Evolutionary conservation across 2,113 vertebrate species (phyloP), one percentile per base, ranked within the genome.

Genomic region (Caretta caretta): DNA sequence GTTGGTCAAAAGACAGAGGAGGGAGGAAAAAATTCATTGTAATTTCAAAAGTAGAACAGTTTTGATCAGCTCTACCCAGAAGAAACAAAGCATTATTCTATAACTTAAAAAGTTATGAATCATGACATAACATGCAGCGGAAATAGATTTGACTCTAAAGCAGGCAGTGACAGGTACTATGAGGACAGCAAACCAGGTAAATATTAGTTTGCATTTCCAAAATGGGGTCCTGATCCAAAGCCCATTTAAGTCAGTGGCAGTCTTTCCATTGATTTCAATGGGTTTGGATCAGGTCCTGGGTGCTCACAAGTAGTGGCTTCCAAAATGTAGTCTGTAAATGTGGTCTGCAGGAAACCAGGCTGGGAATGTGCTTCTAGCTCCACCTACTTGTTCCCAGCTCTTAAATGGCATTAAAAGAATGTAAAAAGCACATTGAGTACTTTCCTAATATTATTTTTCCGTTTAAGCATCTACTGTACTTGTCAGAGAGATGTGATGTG

Each of bases 61-160:
- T 87, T 93, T 90, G 92, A 95, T 88, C 90, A 93, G 79, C 81
- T 97, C 92, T 93, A 93, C 95, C 92, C 89, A 90, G 87, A 88
- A 97, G 53, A 86, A 94, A 79, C 85, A 78, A 88, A 92, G 90
- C 84, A 93, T 85, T 96, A 69, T 84, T 72, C 75, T 62, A 83
- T 86, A 16, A 35, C 29, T 65, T 65, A 17, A 62, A 65, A 65
- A 35, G 16, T 69, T 69, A 69, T 35, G 38, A 76, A 76, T 76
- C 72, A 76, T 46, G n/a, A 42, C 7, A 7, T 46, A 76, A 46
- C 3, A 35, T 76, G 22, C 42, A 42, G 24, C 42, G 46, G 72
- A 42, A 27, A 46, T 25, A 76, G 38, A 46, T 76, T 46, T 59
- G 92, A 81, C 95, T 90, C 84, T 50, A 65, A 92, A 97, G 14